Conservation (phyloP, 35 echinoderm and acorn worm species). For the Apostichopus parvimensis region DNA sequence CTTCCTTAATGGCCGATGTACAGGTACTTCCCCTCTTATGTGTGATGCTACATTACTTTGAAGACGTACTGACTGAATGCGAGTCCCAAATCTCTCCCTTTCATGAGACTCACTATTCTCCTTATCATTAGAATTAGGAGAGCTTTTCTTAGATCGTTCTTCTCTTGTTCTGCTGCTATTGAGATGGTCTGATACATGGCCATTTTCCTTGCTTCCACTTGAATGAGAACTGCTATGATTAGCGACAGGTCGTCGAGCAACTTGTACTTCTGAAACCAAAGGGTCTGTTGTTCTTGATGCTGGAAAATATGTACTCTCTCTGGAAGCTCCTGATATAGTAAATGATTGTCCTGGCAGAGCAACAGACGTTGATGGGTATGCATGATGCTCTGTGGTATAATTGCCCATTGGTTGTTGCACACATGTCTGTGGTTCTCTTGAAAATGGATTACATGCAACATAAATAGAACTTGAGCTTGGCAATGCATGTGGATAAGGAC, state of each 20-base stretch:
- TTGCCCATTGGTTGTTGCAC: not conserved
- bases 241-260: not conserved
- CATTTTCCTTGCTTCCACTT: not conserved
- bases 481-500: not conserved
- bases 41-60: slow-evolving; percentile 68
- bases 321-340: not conserved
- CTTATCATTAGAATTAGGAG: not conserved
- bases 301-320: not conserved
- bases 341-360: not conserved
- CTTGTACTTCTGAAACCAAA: not conserved
- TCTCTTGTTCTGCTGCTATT: slow-evolving; percentile 24
- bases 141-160: not conserved
- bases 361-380: not conserved
- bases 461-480: slow-evolving; percentile 16
- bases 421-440: not conserved
- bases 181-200: not conserved
- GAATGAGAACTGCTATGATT: not conserved
- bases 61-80: slow-evolving; percentile 85
- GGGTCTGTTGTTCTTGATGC: slow-evolving; percentile 8
- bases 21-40: slow-evolving; percentile 27
- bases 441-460: not conserved
- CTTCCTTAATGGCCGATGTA: not conserved
- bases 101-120: not conserved
- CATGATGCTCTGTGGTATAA: not conserved
- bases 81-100: not conserved